A percentile compares a stretch with the other conserved stretches of the same genome.
These are phyloP conservation scores for Deroplatys truncata DNA, from an alignment of 2,888 invertebrate genomes.

Conservation along the genomic window DNA sequence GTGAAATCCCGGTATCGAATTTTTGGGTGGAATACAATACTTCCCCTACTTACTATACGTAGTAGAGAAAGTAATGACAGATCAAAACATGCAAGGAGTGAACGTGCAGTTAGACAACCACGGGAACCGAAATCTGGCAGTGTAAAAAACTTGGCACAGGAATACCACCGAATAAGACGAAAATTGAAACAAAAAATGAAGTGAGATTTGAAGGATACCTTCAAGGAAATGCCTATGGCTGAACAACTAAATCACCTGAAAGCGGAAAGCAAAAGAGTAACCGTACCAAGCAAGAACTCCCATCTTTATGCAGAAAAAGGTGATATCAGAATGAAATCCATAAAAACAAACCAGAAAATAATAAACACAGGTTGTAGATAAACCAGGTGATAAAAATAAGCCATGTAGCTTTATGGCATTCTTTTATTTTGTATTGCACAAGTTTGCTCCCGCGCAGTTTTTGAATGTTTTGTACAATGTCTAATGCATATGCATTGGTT, in stretches of 20 bases:
- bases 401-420: background rate
- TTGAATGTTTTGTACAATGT: too few species aligned
- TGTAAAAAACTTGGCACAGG: constrained; percentile 36
- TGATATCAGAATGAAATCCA: background rate
- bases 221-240: background rate
- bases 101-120: constrained; percentile 27
- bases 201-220: background rate
- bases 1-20: too few species aligned
- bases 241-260: background rate
- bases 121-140: constrained; percentile 29
- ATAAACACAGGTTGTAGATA: constrained; percentile 39
- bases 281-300: background rate
- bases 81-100: constrained; percentile 13
- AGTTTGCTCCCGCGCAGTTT: too few species aligned
- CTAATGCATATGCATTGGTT: too few species aligned
- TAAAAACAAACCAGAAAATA: constrained; percentile 34
- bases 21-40: too few species aligned
- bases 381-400: constrained; percentile 22
- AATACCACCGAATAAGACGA: constrained; percentile 17
- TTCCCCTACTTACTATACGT: too few species aligned
- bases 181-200: background rate
- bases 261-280: background rate
- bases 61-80: too few species aligned
- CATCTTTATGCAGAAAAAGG: background rate
- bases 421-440: too few species aligned